phyloP scores from a whole-genome alignment of 2,797 vertebrate species.

The Syngnathus rostellatus region DNA sequence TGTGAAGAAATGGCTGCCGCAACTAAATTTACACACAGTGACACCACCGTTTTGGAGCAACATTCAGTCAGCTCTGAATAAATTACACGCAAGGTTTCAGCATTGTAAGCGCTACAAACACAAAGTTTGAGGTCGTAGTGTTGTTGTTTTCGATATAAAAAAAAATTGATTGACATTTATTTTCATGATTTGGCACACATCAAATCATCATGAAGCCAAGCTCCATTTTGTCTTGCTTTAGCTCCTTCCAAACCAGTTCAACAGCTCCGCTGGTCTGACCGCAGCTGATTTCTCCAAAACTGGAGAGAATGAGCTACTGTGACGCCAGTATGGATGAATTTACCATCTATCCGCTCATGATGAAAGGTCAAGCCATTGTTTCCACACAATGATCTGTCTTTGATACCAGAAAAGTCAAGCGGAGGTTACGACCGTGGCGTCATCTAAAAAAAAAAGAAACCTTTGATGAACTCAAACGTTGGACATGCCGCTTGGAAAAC shows the following conservation, averaged over 20 bases:
- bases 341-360: neutral
- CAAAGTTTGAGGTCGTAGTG: no score
- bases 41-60: neutral
- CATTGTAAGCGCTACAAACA: neutral
- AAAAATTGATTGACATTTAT: no score
- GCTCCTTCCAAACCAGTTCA: neutral
- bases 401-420: slow-evolving; percentile 36
- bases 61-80: neutral
- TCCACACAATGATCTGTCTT: slow-evolving; percentile 21
- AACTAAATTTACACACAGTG: neutral
- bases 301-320: neutral
- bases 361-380: neutral
- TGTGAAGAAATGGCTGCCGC: neutral
- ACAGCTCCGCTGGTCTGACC: neutral
- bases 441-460: slow-evolving; percentile 21
- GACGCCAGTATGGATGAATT: neutral
- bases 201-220: neutral
- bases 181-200: neutral
- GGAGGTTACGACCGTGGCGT: slow-evolving; percentile 49
- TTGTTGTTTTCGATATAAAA: no score
- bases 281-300: neutral
- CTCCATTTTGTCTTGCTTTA: neutral
- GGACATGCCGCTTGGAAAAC: slow-evolving; percentile 35
- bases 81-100: neutral
- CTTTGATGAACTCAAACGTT: slow-evolving; percentile 53